Conservation (phyloP, 2,797 vertebrate species). For the Hoplostethus atlanticus region DNA sequence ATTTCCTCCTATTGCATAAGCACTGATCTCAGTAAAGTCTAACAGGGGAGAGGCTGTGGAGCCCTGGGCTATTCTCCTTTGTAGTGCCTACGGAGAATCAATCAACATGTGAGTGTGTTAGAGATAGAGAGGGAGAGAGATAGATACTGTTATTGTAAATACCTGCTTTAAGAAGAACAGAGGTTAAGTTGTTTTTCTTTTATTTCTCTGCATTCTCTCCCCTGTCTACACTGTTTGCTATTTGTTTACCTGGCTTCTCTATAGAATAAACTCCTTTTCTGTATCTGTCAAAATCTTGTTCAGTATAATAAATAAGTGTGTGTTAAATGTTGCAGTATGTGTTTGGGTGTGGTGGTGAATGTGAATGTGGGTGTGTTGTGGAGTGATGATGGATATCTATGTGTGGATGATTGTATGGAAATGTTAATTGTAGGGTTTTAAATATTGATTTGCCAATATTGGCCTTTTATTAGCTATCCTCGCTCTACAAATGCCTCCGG, state of each 20-base stretch:
- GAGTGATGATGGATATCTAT: conserved; percentile 27
- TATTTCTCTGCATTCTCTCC: conserved; percentile 22
- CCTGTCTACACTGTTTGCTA: conserved; percentile 7
- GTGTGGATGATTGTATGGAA: conserved; percentile 16
- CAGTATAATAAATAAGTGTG: conserved; percentile 27
- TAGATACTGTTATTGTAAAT: conserved; percentile 35
- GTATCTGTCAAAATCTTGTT: conserved; percentile 37
- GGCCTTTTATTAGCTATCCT: no score
- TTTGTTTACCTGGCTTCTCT: conserved; percentile 64
- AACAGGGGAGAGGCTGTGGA: conserved; percentile 1
- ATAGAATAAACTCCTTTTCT: conserved; percentile 47
- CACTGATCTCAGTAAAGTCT: conserved; percentile 55
- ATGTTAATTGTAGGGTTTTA: conserved; percentile 8
- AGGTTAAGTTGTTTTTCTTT: conserved; percentile 21
- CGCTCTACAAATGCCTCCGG: no score
- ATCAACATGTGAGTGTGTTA: conserved; percentile 37
- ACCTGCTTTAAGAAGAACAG: conserved; percentile 31
- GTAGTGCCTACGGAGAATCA: conserved; percentile 53
- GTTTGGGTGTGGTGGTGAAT: conserved; percentile 26
- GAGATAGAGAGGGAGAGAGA: background rate
- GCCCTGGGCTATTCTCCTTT: conserved; percentile 65
- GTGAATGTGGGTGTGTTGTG: conserved; percentile 23
- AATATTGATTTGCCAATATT: no score
- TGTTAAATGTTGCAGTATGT: conserved; percentile 20
- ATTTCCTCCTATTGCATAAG: conserved; percentile 76